Evolutionary conservation across 1,140 invertebrate genomes (phyloP).

Genomic region (Conus betulinus): DNA sequence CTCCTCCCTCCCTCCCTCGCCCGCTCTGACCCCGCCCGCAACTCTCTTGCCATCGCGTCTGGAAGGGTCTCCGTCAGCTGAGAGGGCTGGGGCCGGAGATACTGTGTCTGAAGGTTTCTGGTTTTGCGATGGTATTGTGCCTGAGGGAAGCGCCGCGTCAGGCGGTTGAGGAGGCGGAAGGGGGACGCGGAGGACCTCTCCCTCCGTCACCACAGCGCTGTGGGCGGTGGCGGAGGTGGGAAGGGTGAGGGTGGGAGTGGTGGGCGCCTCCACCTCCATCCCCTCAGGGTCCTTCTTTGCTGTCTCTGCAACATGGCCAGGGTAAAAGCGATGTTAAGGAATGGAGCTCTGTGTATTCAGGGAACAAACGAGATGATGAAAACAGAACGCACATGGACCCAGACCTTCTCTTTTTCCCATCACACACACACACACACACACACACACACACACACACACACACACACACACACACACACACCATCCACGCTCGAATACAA

Average conservation of each 20-base stretch:
- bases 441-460: no score
- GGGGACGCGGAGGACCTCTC: background rate
- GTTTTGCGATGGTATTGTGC: background rate
- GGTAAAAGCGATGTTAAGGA: background rate
- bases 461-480: no score
- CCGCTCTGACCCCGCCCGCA: background rate
- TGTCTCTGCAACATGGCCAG: background rate
- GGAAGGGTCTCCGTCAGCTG: background rate
- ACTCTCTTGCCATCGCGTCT: background rate
- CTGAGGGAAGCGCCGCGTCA: no score
- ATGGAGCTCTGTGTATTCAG: no score
- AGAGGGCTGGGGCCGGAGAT: background rate
- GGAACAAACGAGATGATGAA: no score
- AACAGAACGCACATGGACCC: no score
- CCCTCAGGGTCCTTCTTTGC: background rate
- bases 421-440: no score
- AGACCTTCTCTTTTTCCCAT: no score
- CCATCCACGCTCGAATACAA: no score
- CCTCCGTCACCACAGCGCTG: background rate
- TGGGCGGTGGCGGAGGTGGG: background rate
- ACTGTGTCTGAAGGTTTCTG: background rate
- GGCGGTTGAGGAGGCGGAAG: background rate
- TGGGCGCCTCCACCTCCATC: slow-evolving; percentile 2
- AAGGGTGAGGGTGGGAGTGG: background rate
- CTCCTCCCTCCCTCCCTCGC: background rate